These are phyloP conservation scores for Cheilosia urbana DNA, from an alignment of 2,888 invertebrate genomes.

Conservation along the genomic window DNA sequence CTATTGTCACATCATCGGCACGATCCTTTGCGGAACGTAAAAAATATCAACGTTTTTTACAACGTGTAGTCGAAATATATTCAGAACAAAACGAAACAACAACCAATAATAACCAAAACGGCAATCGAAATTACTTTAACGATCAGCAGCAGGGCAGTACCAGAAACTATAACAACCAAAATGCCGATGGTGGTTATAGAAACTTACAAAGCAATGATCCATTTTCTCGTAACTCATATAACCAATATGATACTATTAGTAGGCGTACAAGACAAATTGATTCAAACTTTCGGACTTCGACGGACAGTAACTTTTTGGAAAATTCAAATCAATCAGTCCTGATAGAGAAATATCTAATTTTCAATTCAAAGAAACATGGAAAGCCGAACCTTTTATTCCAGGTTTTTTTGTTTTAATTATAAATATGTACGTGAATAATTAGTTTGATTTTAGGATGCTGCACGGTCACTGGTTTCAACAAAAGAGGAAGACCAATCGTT, in stretches of 20 bases:
- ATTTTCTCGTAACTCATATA: constrained; percentile 75
- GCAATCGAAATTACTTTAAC: constrained; percentile 65
- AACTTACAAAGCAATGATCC: constrained; percentile 75
- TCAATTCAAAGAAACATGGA: constrained; percentile 88
- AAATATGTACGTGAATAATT: background rate
- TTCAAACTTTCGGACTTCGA: constrained; percentile 79
- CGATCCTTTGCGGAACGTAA: constrained; percentile 83
- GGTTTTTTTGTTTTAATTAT: constrained; percentile 83
- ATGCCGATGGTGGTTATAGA: constrained; percentile 64
- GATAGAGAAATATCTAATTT: constrained; percentile 88
- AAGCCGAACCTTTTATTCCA: constrained; percentile 91
- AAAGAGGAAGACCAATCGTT: constrained; percentile 91
- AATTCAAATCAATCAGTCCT: constrained; percentile 78
- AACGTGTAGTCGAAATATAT: constrained; percentile 86
- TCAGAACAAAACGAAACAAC: constrained; percentile 79
- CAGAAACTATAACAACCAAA: constrained; percentile 74
- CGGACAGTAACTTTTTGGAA: constrained; percentile 78
- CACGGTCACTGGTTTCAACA: constrained; percentile 87
- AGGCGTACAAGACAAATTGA: constrained; percentile 80
- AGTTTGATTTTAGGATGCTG: constrained; percentile 87
- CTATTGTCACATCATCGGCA: constrained; percentile 94
- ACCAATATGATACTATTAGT: constrained; percentile 75
- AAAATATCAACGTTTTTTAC: constrained; percentile 88
- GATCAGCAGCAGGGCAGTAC: constrained; percentile 73
- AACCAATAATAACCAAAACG: constrained; percentile 68